phyloP scores from a whole-genome alignment of 2,113 vertebrate genomes.

The Silurus asotus region DNA sequence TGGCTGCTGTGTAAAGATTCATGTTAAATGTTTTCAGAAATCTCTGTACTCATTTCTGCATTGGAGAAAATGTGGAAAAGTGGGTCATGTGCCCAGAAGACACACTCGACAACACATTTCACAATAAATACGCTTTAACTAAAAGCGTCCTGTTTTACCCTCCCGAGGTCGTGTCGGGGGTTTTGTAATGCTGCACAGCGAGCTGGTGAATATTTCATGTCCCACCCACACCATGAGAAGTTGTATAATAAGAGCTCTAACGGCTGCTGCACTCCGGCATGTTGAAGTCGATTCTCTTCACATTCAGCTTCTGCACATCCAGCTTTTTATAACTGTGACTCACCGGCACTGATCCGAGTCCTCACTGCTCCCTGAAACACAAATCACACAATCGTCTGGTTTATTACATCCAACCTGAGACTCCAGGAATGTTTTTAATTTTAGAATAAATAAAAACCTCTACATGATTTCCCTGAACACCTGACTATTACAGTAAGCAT shows the following conservation, averaged over 20 bases:
- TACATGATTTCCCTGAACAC: too few relatives aligned
- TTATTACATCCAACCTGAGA: not conserved
- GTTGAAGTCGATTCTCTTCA: not conserved
- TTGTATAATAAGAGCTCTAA: not conserved
- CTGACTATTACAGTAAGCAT: too few relatives aligned
- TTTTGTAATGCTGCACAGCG: not conserved
- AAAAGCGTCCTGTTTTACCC: not conserved
- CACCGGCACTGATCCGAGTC: not conserved
- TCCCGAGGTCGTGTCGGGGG: not conserved
- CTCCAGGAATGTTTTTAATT: not conserved
- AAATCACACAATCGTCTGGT: not conserved
- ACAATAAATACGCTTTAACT: not conserved
- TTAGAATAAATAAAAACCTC: too few relatives aligned
- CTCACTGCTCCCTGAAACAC: not conserved
- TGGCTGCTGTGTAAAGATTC: too few relatives aligned
- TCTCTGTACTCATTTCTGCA: too few relatives aligned
- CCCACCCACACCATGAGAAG: conserved; percentile 7
- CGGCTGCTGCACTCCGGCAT: not conserved
- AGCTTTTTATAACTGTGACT: conserved; percentile 16
- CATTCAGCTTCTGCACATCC: not conserved
- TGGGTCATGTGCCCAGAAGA: too few relatives aligned
- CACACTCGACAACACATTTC: too few relatives aligned
- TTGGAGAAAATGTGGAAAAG: too few relatives aligned
- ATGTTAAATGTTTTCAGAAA: too few relatives aligned
- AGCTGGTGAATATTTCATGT: not conserved